Conservation (phyloP, 2,113 vertebrate species). For the Cheirogaleus medius region DNA sequence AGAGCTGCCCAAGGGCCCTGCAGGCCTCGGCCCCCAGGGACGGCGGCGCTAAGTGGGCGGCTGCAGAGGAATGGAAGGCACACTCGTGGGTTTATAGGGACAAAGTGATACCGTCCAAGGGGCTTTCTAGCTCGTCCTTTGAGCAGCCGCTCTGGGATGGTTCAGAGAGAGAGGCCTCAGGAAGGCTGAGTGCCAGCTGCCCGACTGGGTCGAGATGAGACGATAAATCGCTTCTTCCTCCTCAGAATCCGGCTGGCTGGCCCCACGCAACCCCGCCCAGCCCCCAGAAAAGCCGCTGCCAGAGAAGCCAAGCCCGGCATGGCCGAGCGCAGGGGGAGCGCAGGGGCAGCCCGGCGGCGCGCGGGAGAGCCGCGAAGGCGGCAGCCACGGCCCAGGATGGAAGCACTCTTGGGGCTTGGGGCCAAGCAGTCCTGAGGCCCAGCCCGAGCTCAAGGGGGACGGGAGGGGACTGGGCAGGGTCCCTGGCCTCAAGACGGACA, state of each 20-base stretch:
- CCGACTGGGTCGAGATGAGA: not conserved
- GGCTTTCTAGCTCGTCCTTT: not conserved
- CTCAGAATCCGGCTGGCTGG: not conserved
- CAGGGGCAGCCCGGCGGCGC: rapidly evolving
- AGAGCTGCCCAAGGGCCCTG: not conserved
- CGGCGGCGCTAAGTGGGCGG: not conserved
- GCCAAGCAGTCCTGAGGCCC: not conserved
- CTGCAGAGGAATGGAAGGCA: rapidly evolving
- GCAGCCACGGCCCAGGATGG: not conserved
- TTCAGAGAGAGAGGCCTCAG: not conserved
- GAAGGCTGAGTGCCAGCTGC: not conserved
- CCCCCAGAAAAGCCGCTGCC: not conserved
- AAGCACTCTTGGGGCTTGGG: not conserved
- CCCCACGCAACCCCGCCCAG: not conserved
- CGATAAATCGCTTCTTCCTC: rapidly evolving
- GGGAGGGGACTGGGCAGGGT: not conserved
- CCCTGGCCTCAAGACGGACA: slow-evolving; percentile 33
- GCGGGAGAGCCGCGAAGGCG: not conserved
- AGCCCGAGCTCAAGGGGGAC: not conserved
- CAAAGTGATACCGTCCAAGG: rapidly evolving
- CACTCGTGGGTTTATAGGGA: not conserved
- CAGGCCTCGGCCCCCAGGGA: not conserved
- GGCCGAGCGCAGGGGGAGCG: not conserved
- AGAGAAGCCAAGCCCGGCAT: not conserved
- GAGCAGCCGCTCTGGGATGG: not conserved